phyloP scores from a whole-genome alignment of 2,888 invertebrate genomes.

The Rutpela maculata region DNA sequence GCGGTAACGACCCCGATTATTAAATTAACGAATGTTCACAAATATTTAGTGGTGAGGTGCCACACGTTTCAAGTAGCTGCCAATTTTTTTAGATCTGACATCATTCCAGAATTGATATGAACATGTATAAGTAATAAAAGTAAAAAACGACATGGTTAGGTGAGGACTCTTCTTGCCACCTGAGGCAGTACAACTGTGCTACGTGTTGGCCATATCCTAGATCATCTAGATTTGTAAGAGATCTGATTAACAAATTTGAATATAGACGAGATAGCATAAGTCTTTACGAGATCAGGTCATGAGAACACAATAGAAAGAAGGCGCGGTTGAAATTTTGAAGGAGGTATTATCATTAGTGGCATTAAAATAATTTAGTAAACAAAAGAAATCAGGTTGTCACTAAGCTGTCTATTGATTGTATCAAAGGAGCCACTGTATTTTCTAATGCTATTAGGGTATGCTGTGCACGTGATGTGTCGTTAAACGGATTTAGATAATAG shows the following conservation, averaged over 20 bases:
- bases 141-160: too few species aligned
- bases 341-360: conserved; percentile 50
- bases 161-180: too few species aligned
- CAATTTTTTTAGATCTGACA: too few species aligned
- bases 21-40: too few species aligned
- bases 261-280: conserved; percentile 50
- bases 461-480: conserved; percentile 21
- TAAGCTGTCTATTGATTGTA: conserved; percentile 44
- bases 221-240: conserved; percentile 43
- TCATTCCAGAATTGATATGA: too few species aligned
- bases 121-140: too few species aligned
- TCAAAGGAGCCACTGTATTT: conserved; percentile 44
- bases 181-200: background rate
- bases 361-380: conserved; percentile 48
- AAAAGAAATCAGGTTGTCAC: conserved; percentile 45
- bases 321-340: conserved; percentile 41
- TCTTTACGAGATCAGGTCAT: conserved; percentile 25
- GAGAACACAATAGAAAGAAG: conserved; percentile 43
- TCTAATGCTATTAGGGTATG: conserved; percentile 29
- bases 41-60: too few species aligned
- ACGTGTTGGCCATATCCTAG: conserved; percentile 30
- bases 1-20: too few species aligned
- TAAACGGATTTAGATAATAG: conserved; percentile 28
- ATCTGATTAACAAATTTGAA: conserved; percentile 55
- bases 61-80: too few species aligned